Evolutionary conservation across 1,140 invertebrate genomes (phyloP).

Genomic region (Drosophila sturtevanti): DNA sequence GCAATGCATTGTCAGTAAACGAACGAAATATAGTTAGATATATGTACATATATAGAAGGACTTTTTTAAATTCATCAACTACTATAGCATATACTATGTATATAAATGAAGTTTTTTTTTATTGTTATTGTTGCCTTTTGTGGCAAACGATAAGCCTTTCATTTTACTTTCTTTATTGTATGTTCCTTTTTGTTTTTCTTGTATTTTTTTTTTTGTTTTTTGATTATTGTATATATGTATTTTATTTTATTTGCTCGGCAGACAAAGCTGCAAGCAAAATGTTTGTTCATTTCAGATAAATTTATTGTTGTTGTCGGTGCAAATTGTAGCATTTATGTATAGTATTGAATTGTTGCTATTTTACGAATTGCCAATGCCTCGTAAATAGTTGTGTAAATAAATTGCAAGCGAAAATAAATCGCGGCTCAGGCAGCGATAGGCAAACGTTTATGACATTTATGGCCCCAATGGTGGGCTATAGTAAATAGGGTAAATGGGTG

Average conservation of each 20-base stretch:
- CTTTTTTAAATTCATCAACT: slow-evolving; percentile 45
- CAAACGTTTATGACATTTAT: slow-evolving; percentile 56
- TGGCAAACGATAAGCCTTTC: slow-evolving; percentile 67
- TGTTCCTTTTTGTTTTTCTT: too few species aligned
- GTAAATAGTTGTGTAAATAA: slow-evolving; percentile 77
- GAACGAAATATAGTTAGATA: slow-evolving; percentile 23
- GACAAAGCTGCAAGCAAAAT: slow-evolving; percentile 73
- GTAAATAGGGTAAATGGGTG: background rate
- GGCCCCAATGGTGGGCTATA: background rate
- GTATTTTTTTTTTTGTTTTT: background rate
- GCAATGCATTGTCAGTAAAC: slow-evolving; percentile 64
- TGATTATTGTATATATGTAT: slow-evolving; percentile 32
- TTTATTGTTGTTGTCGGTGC: slow-evolving; percentile 77
- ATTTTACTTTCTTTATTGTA: background rate
- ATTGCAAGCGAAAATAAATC: slow-evolving; percentile 68
- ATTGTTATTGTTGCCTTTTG: slow-evolving; percentile 53
- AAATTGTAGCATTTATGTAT: slow-evolving; percentile 79
- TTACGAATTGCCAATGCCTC: slow-evolving; percentile 46
- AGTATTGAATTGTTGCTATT: slow-evolving; percentile 58
- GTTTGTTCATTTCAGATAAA: slow-evolving; percentile 81
- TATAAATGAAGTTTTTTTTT: background rate
- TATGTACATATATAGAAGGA: slow-evolving; percentile 14
- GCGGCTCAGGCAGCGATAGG: slow-evolving; percentile 47
- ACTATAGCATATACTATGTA: slow-evolving; percentile 10
- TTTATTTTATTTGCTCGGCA: slow-evolving; percentile 64